A percentile compares a stretch with the other conserved stretches of the same genome.
Conservation (phyloP, 2,113 vertebrate genomes). For the Hippocampus guttulatus region DNA sequence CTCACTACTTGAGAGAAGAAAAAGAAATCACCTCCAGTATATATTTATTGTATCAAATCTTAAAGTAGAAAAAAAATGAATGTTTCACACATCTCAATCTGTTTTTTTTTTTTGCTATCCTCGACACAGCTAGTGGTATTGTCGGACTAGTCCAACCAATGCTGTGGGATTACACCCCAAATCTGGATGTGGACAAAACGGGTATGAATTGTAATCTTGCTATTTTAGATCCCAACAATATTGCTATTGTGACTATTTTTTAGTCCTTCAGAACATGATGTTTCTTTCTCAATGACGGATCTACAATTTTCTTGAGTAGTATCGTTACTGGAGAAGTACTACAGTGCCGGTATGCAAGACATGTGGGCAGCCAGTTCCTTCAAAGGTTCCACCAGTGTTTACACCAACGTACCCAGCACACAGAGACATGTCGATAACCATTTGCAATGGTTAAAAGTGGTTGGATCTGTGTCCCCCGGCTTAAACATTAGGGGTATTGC, state of each 20-base stretch:
- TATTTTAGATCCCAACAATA: neutral
- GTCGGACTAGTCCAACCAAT: conserved; percentile 84
- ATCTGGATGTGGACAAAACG: conserved; percentile 78
- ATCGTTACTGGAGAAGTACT: conserved; percentile 82
- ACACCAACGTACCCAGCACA: conserved; percentile 76
- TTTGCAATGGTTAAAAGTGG: conserved; percentile 84
- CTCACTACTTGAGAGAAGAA: too few species aligned
- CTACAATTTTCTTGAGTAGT: conserved; percentile 57
- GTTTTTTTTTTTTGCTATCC: neutral
- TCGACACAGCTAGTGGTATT: conserved; percentile 78
- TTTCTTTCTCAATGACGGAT: neutral
- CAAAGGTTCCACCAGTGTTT: conserved; percentile 86
- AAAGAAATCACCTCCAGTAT: neutral
- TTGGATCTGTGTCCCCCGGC: conserved; percentile 51
- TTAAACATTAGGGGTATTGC: conserved; percentile 80
- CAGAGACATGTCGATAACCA: conserved; percentile 89
- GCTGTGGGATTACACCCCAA: conserved; percentile 90
- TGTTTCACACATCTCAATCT: neutral
- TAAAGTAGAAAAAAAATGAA: neutral
- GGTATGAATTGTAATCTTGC: conserved; percentile 62
- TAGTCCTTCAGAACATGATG: neutral
- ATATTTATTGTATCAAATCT: neutral
- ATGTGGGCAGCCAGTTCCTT: conserved; percentile 93
- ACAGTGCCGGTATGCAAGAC: conserved; percentile 75
- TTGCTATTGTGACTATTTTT: neutral